Conservation (phyloP, 64 coral and sea anemone genomes). For the Dendronephthya gigantea region DNA sequence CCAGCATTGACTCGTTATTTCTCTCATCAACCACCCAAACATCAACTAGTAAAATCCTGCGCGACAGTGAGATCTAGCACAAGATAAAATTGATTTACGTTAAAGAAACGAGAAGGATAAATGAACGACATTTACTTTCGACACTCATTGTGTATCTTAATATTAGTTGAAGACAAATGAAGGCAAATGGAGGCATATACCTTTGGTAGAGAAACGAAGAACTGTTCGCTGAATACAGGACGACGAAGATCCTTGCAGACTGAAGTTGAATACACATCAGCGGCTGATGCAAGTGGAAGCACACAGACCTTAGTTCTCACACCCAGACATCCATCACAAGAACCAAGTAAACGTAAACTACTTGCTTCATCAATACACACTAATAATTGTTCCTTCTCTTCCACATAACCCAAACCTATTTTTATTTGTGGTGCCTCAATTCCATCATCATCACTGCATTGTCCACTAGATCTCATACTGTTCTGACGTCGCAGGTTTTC, state of each 20-base stretch:
- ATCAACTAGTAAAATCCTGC: constrained; percentile 69
- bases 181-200: neutral
- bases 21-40: constrained; percentile 44
- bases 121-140: too few relatives aligned
- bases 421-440: constrained; percentile 66
- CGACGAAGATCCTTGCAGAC: constrained; percentile 49
- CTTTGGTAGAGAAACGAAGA: constrained; percentile 69
- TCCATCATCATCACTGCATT: constrained; percentile 44
- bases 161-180: neutral
- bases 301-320: constrained; percentile 47
- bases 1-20: constrained; percentile 66
- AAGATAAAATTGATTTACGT: neutral
- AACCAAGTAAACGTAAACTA: constrained; percentile 40
- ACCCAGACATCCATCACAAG: constrained; percentile 39
- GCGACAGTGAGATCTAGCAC: constrained; percentile 45
- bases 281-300: constrained; percentile 42
- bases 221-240: constrained; percentile 73
- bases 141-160: too few relatives aligned
- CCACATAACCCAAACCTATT: constrained; percentile 70
- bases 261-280: constrained; percentile 54
- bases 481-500: constrained; percentile 72
- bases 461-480: constrained; percentile 38
- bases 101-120: neutral
- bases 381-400: constrained; percentile 47
- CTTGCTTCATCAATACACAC: constrained; percentile 74